Percentiles rank a stretch among this genome's conserved stretches.
These are phyloP conservation scores for Arion vulgaris DNA, from an alignment of 1,140 invertebrate species.

Conservation along the genomic window DNA sequence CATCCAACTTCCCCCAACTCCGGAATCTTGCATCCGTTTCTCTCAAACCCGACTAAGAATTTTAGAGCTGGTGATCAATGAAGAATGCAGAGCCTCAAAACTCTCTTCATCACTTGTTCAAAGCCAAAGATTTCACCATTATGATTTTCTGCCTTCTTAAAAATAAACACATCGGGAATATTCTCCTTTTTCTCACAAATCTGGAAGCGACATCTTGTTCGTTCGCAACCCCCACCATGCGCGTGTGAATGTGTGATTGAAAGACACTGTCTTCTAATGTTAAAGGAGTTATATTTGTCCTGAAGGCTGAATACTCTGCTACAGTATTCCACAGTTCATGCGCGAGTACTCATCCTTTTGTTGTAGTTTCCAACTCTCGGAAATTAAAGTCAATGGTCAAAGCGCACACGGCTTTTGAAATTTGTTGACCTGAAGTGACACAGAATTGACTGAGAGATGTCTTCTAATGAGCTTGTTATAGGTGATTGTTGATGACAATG, in stretches of 20 bases:
- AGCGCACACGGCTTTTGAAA: background rate
- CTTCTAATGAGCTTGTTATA: background rate
- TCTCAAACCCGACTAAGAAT: background rate
- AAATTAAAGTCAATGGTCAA: slow-evolving; percentile 10
- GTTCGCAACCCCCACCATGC: background rate
- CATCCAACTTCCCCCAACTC: background rate
- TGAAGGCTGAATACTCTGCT: background rate
- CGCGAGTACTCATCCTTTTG: background rate
- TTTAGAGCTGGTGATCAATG: slow-evolving; percentile 4
- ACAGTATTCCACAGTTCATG: background rate
- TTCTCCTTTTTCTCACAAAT: background rate
- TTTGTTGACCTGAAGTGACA: background rate
- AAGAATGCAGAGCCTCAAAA: background rate
- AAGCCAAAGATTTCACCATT: background rate
- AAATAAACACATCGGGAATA: background rate
- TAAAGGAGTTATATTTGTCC: background rate
- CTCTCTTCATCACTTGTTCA: slow-evolving; percentile 5
- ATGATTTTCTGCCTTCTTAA: background rate
- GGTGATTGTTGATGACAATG: background rate
- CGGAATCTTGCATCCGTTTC: slow-evolving; percentile 19
- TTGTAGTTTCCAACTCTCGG: background rate
- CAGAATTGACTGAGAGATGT: background rate
- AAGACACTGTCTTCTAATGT: background rate
- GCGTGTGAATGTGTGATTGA: background rate
- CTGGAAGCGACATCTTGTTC: background rate